These are phyloP conservation scores for Pteria penguin DNA, from an alignment of 2,888 invertebrate genomes.

Conservation along the genomic window DNA sequence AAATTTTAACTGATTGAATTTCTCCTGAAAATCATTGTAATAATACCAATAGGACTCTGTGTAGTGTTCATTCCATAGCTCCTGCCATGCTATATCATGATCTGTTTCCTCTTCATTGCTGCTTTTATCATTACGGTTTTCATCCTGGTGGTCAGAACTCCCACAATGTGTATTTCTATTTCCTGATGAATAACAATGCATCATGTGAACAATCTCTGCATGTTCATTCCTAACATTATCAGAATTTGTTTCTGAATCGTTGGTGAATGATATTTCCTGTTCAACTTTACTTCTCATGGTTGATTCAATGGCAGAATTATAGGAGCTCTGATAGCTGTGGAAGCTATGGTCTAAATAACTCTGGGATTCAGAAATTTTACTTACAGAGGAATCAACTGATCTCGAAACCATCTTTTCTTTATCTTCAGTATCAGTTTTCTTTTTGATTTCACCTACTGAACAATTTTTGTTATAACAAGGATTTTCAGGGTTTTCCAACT, in stretches of 20 bases:
- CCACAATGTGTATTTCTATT: not conserved
- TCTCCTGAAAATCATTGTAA: slow-evolving; percentile 63
- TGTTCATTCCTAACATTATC: slow-evolving; percentile 56
- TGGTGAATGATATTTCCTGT: slow-evolving; percentile 21
- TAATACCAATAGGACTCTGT: slow-evolving; percentile 73
- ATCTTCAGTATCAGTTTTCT: not conserved
- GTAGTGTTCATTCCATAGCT: slow-evolving; percentile 75
- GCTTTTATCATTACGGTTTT: slow-evolving; percentile 15
- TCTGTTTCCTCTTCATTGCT: slow-evolving; percentile 9
- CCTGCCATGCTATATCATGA: slow-evolving; percentile 63
- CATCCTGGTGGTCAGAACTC: slow-evolving; percentile 1
- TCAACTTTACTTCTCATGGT: slow-evolving; percentile 40
- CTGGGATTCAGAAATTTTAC: not conserved
- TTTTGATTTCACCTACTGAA: not conserved
- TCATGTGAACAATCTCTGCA: slow-evolving; percentile 61
- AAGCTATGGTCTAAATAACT: not conserved
- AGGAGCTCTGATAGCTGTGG: slow-evolving; percentile 35
- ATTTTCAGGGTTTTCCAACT: slow-evolving; percentile 24
- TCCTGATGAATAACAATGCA: slow-evolving; percentile 63
- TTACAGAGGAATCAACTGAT: not conserved
- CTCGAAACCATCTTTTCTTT: not conserved
- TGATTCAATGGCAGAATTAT: slow-evolving; percentile 48
- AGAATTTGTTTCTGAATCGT: slow-evolving; percentile 35
- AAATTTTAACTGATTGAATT: slow-evolving; percentile 42
- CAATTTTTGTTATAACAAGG: too few species aligned